These are phyloP conservation scores for Araneus ventricosus DNA, from an alignment of 1,140 invertebrate species.

Conservation along the genomic window DNA sequence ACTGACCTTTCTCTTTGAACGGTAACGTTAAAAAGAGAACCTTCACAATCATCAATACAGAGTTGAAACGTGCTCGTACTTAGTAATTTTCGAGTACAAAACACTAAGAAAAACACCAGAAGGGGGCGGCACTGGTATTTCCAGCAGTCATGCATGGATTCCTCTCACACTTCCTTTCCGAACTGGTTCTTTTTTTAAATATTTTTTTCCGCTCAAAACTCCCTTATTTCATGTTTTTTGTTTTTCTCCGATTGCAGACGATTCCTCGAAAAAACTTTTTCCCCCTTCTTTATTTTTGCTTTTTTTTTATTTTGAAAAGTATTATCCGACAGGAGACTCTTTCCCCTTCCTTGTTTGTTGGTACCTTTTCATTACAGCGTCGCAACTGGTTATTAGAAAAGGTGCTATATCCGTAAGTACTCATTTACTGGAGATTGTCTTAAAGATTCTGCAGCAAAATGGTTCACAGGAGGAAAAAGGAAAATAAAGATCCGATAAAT, in stretches of 20 bases:
- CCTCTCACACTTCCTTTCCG: not conserved
- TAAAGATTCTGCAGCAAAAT: not conserved
- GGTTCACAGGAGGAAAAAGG: not conserved
- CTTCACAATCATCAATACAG: not conserved
- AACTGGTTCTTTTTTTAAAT: not conserved
- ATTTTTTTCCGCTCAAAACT: not conserved
- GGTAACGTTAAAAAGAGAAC: not conserved
- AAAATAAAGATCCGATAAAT: not conserved
- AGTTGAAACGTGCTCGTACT: conserved; percentile 2
- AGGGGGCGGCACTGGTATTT: not conserved
- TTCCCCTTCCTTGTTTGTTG: not conserved
- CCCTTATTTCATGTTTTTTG: not conserved
- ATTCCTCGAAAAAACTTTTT: not conserved
- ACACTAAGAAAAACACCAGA: not conserved
- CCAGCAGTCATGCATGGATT: conserved; percentile 13
- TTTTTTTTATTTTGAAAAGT: too few species aligned
- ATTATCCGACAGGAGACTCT: not conserved
- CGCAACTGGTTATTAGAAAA: not conserved
- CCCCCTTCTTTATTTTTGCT: not conserved
- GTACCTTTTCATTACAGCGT: not conserved
- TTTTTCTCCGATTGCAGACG: not conserved
- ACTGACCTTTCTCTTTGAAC: not conserved
- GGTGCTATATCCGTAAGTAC: not conserved
- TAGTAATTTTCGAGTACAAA: conserved; percentile 26
- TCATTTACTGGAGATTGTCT: conserved; percentile 4